phyloP scores from a whole-genome alignment of 1,140 invertebrate species.

The Helicoverpa armigera region DNA sequence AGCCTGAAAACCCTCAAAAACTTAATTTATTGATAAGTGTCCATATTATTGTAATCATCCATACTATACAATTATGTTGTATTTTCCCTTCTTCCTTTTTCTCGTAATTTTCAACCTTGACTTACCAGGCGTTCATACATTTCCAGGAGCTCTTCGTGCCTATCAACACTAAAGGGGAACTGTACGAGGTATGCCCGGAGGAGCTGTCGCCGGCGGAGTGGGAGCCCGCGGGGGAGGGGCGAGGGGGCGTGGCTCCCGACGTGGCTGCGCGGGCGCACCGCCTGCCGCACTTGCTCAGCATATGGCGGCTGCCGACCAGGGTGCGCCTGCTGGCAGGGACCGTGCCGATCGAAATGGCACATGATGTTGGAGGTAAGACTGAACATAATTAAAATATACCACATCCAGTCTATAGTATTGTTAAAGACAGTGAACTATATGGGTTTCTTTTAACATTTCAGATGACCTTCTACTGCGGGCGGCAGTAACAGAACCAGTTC shows the following conservation, averaged over 20 bases:
- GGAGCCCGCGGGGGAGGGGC: conserved; percentile 63
- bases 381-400: too few relatives aligned
- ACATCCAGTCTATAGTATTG: too few relatives aligned
- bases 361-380: conserved; percentile 85
- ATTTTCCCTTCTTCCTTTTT: too few relatives aligned
- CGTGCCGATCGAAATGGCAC: conserved; percentile 86
- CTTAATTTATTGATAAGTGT: not conserved
- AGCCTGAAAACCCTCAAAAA: too few relatives aligned
- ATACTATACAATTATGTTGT: too few relatives aligned
- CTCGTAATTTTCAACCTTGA: not conserved
- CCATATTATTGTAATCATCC: not conserved
- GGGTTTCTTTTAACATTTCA: conserved; percentile 65
- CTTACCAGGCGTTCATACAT: conserved; percentile 50
- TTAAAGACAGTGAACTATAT: conserved; percentile 43
- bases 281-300: conserved; percentile 78
- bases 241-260: conserved; percentile 60
- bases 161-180: conserved; percentile 88
- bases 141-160: conserved; percentile 88
- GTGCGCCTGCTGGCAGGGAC: conserved; percentile 86
- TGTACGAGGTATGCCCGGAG: conserved; percentile 87
- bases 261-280: conserved; percentile 72
- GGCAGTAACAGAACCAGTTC: conserved; percentile 83
- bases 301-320: conserved; percentile 85
- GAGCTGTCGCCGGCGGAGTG: conserved; percentile 85
- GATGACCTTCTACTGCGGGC: conserved; percentile 84